Base-by-base conservation (phyloP, 2,113 vertebrate genomes). In the Leptosomus discolor region DNA sequence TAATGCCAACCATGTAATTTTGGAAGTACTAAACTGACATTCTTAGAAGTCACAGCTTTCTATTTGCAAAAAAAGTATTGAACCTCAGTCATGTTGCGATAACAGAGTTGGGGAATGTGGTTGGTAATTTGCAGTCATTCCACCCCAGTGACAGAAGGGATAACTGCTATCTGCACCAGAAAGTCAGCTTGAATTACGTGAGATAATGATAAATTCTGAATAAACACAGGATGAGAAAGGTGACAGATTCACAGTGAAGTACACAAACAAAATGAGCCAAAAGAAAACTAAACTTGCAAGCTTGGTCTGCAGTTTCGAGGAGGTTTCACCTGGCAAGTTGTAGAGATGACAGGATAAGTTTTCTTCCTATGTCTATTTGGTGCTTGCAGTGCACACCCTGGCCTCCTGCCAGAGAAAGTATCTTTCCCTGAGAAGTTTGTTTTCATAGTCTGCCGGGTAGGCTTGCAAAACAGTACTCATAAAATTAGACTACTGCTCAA, bases 401-500 rank as follows among this genome's bases (percentile, higher is more conserved):
- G 61, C 67, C 34, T 87, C 36, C 32, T 83, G 73, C 80, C 74
- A 88, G 53, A 81, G 45, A 93, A 88, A 69, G 53, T 56, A 65
- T 76, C 53, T 82, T 92, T 80, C 64, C 48, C 54, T 27, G 51
- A 73, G 46, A 61, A 88, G 15, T 51, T 91, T 83, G 26, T 79
- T 93, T 90, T 68, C 34, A 39, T 18, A 75, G n/a, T 51, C 81
- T 95, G 74, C 60, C 58, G 92, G 91, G 90, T 97, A 75, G 84
- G 27, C 60, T 94, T 77, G 67, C 69, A 83, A 90, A 94, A 74
- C 41, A 90, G 11, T 32, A 17, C 71, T 87, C 65, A 64, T 51
- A 67, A 87, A 90, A 76, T 68, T 79, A 69, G 30, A 37, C 50
- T 79, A 5, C 56, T 60, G 34, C 69, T 91, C 53, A 50, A 56